Percentiles rank a stretch among this genome's conserved stretches.
Evolutionary conservation across 2,888 invertebrate genomes (phyloP).

Genomic region (Limenitis camilla): DNA sequence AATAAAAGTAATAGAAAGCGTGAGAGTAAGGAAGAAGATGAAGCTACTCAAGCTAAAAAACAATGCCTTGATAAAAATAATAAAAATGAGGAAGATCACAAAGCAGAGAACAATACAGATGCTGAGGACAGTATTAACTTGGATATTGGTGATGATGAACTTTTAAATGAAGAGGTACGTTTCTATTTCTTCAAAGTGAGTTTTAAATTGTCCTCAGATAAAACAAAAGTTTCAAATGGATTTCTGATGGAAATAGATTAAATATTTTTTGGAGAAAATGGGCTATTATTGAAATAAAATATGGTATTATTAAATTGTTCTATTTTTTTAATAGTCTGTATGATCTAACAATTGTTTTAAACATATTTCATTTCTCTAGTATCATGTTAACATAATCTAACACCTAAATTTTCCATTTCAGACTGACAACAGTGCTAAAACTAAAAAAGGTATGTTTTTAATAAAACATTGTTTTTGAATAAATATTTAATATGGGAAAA

Average conservation of each 20-base stretch:
- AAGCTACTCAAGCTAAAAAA: slow-evolving; percentile 53
- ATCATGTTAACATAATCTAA: slow-evolving; percentile 5
- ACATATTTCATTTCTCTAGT: slow-evolving; percentile 2
- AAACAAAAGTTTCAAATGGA: slow-evolving; percentile 45
- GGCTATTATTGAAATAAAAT: slow-evolving; percentile 22
- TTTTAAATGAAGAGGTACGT: slow-evolving; percentile 85
- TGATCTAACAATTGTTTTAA: slow-evolving; percentile 32
- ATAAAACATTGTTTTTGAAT: background rate
- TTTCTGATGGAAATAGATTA: slow-evolving; percentile 61
- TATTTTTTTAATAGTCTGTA: slow-evolving; percentile 42
- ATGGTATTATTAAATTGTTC: slow-evolving; percentile 28
- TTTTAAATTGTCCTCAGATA: slow-evolving; percentile 45
- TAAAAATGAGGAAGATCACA: slow-evolving; percentile 53
- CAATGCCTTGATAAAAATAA: slow-evolving; percentile 52
- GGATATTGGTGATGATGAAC: slow-evolving; percentile 87
- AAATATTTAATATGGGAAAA: background rate
- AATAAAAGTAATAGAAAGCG: slow-evolving; percentile 53
- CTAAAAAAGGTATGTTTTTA: slow-evolving; percentile 68
- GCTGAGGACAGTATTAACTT: slow-evolving; percentile 87
- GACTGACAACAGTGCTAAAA: slow-evolving; percentile 75
- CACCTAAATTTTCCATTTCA: slow-evolving; percentile 42
- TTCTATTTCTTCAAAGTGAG: slow-evolving; percentile 67
- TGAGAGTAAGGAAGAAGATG: slow-evolving; percentile 51
- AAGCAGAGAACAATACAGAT: slow-evolving; percentile 76
- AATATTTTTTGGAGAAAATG: slow-evolving; percentile 19